Base-by-base conservation (phyloP, 2,888 invertebrate species). In the Erynnis tages region DNA sequence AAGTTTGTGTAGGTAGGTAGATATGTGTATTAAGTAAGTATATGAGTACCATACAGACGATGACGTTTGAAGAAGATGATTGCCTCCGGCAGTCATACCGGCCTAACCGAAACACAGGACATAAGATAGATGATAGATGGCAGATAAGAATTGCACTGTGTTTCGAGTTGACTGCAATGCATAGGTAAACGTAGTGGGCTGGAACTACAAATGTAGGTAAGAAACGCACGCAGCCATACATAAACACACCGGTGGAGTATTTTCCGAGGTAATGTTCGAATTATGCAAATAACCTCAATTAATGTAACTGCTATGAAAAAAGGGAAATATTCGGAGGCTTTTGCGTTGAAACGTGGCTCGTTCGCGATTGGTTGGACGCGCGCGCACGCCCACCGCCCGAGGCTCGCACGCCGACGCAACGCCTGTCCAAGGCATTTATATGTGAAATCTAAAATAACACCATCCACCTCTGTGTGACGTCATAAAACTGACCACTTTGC, bases 371-470 rank as follows among this genome's bases (percentile, higher is more conserved):
- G 85, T 61, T 71, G 67, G 57, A 37, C 34, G 53, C 29, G 60
- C 61, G 60, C 66, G 69, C 66, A 79, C 88, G 86, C 88, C 88
- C 77, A 77, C 76, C 71, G 84, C 85, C 84, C 63, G 77, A 65
- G 79, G 86, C 77, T 55, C 59, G 68, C 76, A 78, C 67, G 72
- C 71, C 67, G 72, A 71, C 56, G 61, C 62, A 68, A 61, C 62
- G 69, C 69, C 69, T 73, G 71, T 73, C 66, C 59, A 60, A 63
- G 66, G 53, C 54, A 54, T 73, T 79, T 77, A 75, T 65, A 80
- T 76, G 78, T 76, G 76, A 79, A 79, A 80, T 81, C 69, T 71
- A 61, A 80, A 82, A 81, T 79, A 76, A 76, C 62, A 69, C 59
- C 25, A 45, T 23, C 23, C 19, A 35, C 32, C 34, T 17, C 27